Evolutionary conservation across 2,888 invertebrate genomes (phyloP).

Genomic region (Congeria kusceri): DNA sequence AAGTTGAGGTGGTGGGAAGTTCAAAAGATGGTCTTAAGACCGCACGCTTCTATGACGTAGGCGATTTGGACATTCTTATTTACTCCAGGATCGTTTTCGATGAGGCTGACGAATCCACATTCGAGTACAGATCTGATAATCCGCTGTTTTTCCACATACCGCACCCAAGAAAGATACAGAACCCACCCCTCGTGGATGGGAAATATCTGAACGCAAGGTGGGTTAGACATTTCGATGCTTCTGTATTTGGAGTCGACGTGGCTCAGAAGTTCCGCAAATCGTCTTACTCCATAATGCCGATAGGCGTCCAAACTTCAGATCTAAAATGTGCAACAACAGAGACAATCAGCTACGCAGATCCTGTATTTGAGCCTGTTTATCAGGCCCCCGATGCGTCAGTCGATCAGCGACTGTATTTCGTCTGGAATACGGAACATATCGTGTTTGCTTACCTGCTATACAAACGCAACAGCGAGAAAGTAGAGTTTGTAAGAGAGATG

Average conservation of each 20-base stretch:
- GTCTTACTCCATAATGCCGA: background rate
- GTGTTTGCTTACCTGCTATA: slow-evolving; percentile 2
- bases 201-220: slow-evolving; percentile 16
- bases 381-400: background rate
- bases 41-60: slow-evolving; percentile 5
- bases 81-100: slow-evolving; percentile 2
- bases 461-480: background rate
- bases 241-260: background rate
- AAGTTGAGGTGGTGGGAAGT: slow-evolving; percentile 20
- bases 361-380: background rate
- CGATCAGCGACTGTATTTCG: background rate
- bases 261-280: background rate
- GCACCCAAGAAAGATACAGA: background rate
- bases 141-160: slow-evolving; percentile 13
- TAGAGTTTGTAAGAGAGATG: slow-evolving; percentile 10
- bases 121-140: slow-evolving; percentile 20
- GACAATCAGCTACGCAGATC: slow-evolving; percentile 9
- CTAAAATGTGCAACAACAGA: slow-evolving; percentile 13
- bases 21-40: slow-evolving; percentile 22
- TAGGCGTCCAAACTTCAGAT: background rate
- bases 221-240: background rate
- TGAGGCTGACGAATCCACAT: slow-evolving; percentile 5
- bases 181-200: background rate
- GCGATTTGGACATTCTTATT: slow-evolving; percentile 16
- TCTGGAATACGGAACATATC: slow-evolving; percentile 2